Base-by-base conservation (phyloP, 1,140 invertebrate species). In the Diachasmimorpha longicaudata region DNA sequence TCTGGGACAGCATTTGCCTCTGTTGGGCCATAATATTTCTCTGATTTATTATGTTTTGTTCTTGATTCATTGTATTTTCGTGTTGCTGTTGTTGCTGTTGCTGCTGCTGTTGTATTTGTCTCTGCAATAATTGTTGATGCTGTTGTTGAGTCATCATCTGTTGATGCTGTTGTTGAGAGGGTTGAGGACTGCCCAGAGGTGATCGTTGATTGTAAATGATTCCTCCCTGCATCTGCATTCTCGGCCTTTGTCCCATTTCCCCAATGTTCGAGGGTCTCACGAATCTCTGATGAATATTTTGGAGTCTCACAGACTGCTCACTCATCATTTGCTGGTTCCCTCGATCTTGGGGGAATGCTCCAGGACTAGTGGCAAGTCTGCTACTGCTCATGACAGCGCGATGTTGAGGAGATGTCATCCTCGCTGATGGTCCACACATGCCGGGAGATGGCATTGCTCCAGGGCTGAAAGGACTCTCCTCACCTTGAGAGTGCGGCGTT, bases 401-500 rank as follows among this genome's bases (percentile, higher is more conserved):
- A 80, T 92, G 91, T 78, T 92, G 91, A 0, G 91, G 91, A 4
- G 91, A 92, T 9, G 91, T 89, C 89, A 92, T 91, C 48, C 91
- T 89, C 19, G 86, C 84, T 4, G 89, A 85, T 0, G 90, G 89
- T 0, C 81, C 84, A 70, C 85, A 86, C 31, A 87, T 81, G 6
- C 85, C 85, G 0, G 88, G 84, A 0, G 87, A 87, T 0, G 85
- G 84, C 84, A 86, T 88, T 3, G 86, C 80, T 19, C 88, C 86
- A 0, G 90, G 90, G 82, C 90, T 91, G 72, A 91, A 91, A 0
- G 90, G 90, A 81, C 87, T 89, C 16, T 90, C 87, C 25, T 90
- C 91, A 23, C 86, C 90, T 83, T 93, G 91, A 4, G 92, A 93
- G 75, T 91, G 91, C 0, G 91, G 92, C 55, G 91, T 92, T 3